Conservation (phyloP, 2,113 vertebrate species). For the Bos taurus region ARS-UCD2.0 NC_037329.1:124999501-125000000, state of each 20-base stretch:
- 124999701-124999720: constrained; percentile 61
- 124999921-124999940: constrained; percentile 21
- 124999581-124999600: constrained; percentile 7
- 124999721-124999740: constrained; percentile 39
- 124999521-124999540: not conserved
- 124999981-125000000: not conserved
- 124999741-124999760: constrained; percentile 6
- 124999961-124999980: not conserved
- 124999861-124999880: not conserved
- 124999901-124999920: not conserved
- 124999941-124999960: not conserved
- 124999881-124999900: not conserved
- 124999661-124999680: constrained; percentile 61
- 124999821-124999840: not conserved
- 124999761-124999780: constrained; percentile 18
- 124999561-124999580: not conserved
- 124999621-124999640: not conserved
- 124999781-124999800: constrained; percentile 31
- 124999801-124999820: not conserved
- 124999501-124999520: not conserved
- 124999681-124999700: constrained; percentile 37
- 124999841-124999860: not conserved
- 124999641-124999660: constrained; percentile 18
- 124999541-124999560: not conserved
- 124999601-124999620: not conserved